A percentile compares a stretch with the other conserved stretches of the same genome.
phyloP scores from a whole-genome alignment of 2,888 invertebrate species.

The Brassicogethes aeneus region DNA sequence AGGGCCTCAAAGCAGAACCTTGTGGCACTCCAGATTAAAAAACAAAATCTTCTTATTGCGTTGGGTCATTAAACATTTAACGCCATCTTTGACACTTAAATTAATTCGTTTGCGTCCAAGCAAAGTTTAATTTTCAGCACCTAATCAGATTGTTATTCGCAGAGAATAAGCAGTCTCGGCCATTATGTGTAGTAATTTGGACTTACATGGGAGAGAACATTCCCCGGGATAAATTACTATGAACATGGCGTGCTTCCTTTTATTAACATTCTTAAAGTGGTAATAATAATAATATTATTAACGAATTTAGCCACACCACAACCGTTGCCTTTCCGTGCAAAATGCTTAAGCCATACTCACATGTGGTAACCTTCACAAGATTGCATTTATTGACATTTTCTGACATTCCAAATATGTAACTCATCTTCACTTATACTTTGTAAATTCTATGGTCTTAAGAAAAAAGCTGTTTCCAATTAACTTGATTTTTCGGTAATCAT shows the following conservation, averaged over 20 bases:
- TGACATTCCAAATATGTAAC: not conserved
- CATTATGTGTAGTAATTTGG: constrained; percentile 2
- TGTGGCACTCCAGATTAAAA: too few relatives aligned
- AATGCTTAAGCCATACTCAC: not conserved
- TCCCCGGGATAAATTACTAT: not conserved
- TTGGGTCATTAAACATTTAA: too few relatives aligned
- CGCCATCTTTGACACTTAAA: not conserved
- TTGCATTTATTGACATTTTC: too few relatives aligned
- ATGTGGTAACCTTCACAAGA: not conserved
- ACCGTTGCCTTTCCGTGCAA: not conserved
- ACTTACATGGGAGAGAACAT: constrained; percentile 7
- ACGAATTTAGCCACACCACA: not conserved
- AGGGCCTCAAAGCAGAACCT: too few relatives aligned
- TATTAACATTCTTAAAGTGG: not conserved
- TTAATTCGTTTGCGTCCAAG: not conserved
- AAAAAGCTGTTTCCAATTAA: too few relatives aligned
- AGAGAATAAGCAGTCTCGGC: not conserved
- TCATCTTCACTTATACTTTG: too few relatives aligned
- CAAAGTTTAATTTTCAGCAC: not conserved
- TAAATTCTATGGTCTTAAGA: too few relatives aligned
- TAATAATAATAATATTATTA: constrained; percentile 1
- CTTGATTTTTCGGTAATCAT: too few relatives aligned
- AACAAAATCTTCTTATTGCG: too few relatives aligned
- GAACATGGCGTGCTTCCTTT: not conserved
- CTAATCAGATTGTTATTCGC: not conserved